Percentiles rank a stretch among this genome's conserved stretches.
These are phyloP conservation scores for Hirudinaria manillensis DNA, from an alignment of 2,888 invertebrate genomes.

Conservation along the genomic window DNA sequence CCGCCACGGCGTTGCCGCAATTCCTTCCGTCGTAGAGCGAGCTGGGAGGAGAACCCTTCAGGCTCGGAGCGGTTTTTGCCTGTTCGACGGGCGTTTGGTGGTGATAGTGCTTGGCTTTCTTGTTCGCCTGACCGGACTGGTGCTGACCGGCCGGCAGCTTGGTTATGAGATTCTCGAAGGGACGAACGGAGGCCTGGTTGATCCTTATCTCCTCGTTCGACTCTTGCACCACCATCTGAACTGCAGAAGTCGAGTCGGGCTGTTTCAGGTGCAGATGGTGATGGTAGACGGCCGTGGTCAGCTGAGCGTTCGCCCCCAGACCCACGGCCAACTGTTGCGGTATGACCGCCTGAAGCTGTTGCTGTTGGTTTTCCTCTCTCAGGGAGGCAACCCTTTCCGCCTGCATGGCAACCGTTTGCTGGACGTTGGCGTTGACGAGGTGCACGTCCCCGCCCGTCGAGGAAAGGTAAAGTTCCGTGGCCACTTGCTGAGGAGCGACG, in stretches of 20 bases:
- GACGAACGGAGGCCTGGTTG: constrained; percentile 26
- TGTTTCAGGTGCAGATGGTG: constrained; percentile 30
- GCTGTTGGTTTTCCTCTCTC: constrained; percentile 23
- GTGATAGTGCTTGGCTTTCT: constrained; percentile 23
- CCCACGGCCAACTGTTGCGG: constrained; percentile 25
- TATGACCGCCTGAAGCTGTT: constrained; percentile 27
- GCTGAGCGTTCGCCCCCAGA: constrained; percentile 24
- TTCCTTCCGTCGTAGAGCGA: constrained; percentile 21
- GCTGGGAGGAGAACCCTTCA: constrained; percentile 26
- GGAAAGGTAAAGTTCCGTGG: constrained; percentile 23
- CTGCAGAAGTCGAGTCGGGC: constrained; percentile 19
- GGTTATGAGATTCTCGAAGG: constrained; percentile 23
- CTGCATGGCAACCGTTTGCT: constrained; percentile 29
- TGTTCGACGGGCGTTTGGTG: not conserved
- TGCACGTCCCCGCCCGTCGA: constrained; percentile 27
- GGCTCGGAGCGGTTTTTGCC: not conserved
- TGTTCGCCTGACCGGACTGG: not conserved
- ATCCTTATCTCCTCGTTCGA: constrained; percentile 30
- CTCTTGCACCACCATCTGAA: constrained; percentile 30
- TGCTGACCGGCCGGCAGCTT: constrained; percentile 12
- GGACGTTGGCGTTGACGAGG: constrained; percentile 27
- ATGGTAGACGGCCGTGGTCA: constrained; percentile 29
- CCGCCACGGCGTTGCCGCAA: not conserved
- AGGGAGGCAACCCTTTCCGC: constrained; percentile 26
- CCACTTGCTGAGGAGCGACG: constrained; percentile 19